Evolutionary conservation across 2,797 vertebrate genomes (phyloP), one percentile per base, ranked within the genome.

Genomic region (Moxostoma hubbsi): DNA sequence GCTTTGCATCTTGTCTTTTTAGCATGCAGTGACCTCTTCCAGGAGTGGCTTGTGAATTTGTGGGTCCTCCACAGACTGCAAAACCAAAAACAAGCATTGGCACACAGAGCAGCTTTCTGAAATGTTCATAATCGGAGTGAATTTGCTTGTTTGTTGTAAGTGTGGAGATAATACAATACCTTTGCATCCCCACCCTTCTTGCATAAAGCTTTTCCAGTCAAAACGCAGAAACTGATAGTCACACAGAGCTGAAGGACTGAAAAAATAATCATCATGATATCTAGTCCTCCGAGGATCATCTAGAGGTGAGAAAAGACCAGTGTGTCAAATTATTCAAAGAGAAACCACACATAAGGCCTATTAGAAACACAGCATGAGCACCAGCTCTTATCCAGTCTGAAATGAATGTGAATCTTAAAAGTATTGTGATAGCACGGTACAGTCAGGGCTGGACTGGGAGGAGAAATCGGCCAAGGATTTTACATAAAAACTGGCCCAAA

Each of bases 221-320:
- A 18, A 68, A 89, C 18, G 36, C 84, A 51, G 36, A 86, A 75
- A 15, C 79, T 78, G 55, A 92, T 55, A 7, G n/a, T 84, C 83
- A 88, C 80, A 10, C 66, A 75, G 50, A 94, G 77, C 79, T 90
- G 91, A 10, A 93, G 82, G 16, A 84, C 63, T 5, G 83, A 73
- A 66, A 91, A 15, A 12, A 68, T 16, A 1, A 92, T 90, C 86
- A 93, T n/a, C 12, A 86, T 47, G 51, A 80, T 49, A 36, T 90
- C 86, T 84, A 92, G 66, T 66, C 80, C 80, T 4, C 15, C 53
- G 43, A 85, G 0, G 45, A 91, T 2, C 8, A 55, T 50, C 93
- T 93, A 82, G 10, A 0, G 51, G 43, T 12, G 45, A 16, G 78
- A 5, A 75, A 51, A 86, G 11, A 75, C 5, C 24, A 2, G 53